phyloP scores from a whole-genome alignment of 2,797 vertebrate species.

The Gymnothorax reevesii region DNA sequence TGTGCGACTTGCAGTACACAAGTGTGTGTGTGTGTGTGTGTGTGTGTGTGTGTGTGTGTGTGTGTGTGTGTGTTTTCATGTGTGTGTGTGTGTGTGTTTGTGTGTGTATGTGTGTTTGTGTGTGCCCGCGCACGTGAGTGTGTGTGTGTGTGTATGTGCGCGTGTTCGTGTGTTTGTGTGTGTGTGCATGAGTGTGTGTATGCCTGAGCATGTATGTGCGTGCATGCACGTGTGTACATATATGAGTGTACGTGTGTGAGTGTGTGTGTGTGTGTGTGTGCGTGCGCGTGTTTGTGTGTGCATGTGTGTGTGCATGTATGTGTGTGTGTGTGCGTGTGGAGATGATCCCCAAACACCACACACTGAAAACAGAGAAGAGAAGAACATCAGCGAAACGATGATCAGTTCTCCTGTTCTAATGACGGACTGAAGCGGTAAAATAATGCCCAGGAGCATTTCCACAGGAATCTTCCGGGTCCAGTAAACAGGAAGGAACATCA shows the following conservation, averaged over 20 bases:
- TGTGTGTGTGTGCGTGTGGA: constrained; percentile 52
- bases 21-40: constrained; percentile 53
- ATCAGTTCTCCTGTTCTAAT: background rate
- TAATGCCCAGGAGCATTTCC: background rate
- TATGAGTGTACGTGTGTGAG: constrained; percentile 56
- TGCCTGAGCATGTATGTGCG: constrained; percentile 55
- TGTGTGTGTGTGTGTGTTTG: constrained; percentile 56
- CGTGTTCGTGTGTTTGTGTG: constrained; percentile 55
- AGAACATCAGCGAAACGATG: background rate
- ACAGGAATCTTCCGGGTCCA: background rate
- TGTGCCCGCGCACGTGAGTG: constrained; percentile 60
- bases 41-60: constrained; percentile 53
- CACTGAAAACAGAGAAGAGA: background rate
- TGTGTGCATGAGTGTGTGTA: constrained; percentile 57
- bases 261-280: constrained; percentile 58
- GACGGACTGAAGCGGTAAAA: background rate
- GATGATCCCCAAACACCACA: background rate
- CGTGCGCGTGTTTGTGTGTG: constrained; percentile 57
- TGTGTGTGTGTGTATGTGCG: constrained; percentile 53
- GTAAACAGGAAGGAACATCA: background rate
- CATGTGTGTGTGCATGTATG: constrained; percentile 55
- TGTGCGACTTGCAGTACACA: constrained; percentile 70
- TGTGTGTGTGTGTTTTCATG: constrained; percentile 53
- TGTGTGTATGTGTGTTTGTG: constrained; percentile 59
- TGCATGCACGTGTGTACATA: constrained; percentile 53